These are phyloP conservation scores for Pseudolycoriella hygida DNA, from an alignment of 2,888 invertebrate species.

Conservation along the genomic window DNA sequence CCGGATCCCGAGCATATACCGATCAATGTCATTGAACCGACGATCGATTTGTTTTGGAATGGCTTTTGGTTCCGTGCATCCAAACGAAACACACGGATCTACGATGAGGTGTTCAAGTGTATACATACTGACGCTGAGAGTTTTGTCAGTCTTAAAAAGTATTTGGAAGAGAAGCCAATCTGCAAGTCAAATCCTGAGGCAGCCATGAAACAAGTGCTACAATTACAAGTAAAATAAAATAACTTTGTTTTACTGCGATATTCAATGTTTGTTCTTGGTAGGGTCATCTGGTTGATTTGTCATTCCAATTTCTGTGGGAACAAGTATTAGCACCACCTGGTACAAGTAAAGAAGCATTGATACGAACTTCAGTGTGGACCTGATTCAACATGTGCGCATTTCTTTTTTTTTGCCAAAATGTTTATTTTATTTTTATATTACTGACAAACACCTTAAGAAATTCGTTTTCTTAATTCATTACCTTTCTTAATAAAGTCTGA, in stretches of 20 bases:
- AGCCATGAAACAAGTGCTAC: too few species aligned
- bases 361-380: slow-evolving; percentile 88
- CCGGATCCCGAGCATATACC: slow-evolving; percentile 28
- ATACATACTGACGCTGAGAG: slow-evolving; percentile 67
- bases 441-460: too few species aligned
- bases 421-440: too few species aligned
- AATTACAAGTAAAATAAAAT: slow-evolving; percentile 49
- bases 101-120: too few species aligned
- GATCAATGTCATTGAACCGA: slow-evolving; percentile 76
- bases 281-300: slow-evolving; percentile 79
- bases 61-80: slow-evolving; percentile 68
- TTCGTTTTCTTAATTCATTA: too few species aligned
- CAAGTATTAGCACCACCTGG: slow-evolving; percentile 71
- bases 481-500: too few species aligned
- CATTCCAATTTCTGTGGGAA: too few species aligned
- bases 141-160: slow-evolving; percentile 58
- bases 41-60: slow-evolving; percentile 64
- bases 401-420: too few species aligned
- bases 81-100: too few species aligned
- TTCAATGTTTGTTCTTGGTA: slow-evolving; percentile 29
- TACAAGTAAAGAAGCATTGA: slow-evolving; percentile 74
- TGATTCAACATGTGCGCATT: too few species aligned
- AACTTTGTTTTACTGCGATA: slow-evolving; percentile 1
- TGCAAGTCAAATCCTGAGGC: too few species aligned
- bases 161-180: slow-evolving; percentile 57